Percentiles rank a stretch among this genome's conserved stretches.
Conservation (phyloP, 2,797 vertebrate genomes). For the Percopsis omiscomaycus region DNA sequence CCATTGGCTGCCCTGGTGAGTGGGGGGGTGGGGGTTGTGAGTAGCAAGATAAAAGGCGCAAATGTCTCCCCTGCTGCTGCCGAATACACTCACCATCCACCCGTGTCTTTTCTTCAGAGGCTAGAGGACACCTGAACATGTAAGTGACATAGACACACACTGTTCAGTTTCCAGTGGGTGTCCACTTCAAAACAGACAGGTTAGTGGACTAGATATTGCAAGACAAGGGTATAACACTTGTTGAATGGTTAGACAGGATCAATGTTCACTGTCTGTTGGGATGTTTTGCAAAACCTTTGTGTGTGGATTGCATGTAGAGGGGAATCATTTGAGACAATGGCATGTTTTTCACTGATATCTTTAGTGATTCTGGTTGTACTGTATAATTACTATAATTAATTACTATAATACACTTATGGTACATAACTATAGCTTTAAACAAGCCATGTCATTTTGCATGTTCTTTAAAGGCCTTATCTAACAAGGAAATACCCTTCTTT, state of each 20-base stretch:
- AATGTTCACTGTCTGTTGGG: conserved; percentile 36
- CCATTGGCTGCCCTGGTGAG: conserved; percentile 70
- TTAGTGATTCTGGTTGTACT: not conserved
- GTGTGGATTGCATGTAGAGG: too few relatives aligned
- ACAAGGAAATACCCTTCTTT: too few relatives aligned
- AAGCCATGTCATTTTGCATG: too few relatives aligned
- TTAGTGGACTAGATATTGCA: conserved; percentile 30
- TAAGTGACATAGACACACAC: conserved; percentile 53
- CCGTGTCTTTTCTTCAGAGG: conserved; percentile 20
- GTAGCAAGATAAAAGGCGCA: conserved; percentile 69
- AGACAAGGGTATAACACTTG: conserved; percentile 53
- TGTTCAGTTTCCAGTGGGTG: too few relatives aligned
- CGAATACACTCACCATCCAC: conserved; percentile 41
- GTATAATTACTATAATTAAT: too few relatives aligned
- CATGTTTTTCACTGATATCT: not conserved
- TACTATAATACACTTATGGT: too few relatives aligned
- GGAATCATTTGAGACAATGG: not conserved
- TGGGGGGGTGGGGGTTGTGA: conserved; percentile 61
- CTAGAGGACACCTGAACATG: conserved; percentile 48
- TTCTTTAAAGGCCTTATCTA: too few relatives aligned
- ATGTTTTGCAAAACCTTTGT: not conserved
- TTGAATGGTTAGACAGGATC: conserved; percentile 52
- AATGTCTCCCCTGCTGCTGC: conserved; percentile 54
- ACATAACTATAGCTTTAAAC: too few relatives aligned
- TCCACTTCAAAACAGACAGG: conserved; percentile 37